Evolutionary conservation across 2,888 invertebrate species (phyloP).

Genomic region (Eupithecia exiguata): DNA sequence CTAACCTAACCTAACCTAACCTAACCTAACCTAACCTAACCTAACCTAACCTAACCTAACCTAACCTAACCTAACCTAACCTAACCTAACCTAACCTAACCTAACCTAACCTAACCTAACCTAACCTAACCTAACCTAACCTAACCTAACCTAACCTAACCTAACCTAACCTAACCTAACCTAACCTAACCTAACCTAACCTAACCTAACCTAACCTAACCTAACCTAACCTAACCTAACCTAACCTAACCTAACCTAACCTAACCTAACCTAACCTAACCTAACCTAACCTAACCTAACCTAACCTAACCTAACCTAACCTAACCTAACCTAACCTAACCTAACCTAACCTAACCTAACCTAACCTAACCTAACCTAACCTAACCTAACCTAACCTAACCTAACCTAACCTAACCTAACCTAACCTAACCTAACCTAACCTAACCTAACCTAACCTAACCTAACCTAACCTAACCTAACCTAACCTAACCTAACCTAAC

Average conservation of each 20-base stretch:
- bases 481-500: constrained; percentile 32
- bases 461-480: constrained; percentile 35
- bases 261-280: constrained; percentile 43
- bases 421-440: constrained; percentile 33
- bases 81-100: constrained; percentile 41
- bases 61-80: constrained; percentile 32
- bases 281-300: constrained; percentile 39
- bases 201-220: constrained; percentile 45
- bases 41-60: constrained; percentile 42
- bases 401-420: constrained; percentile 31
- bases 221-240: constrained; percentile 42
- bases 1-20: constrained; percentile 27
- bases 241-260: constrained; percentile 43
- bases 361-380: constrained; percentile 30
- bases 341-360: constrained; percentile 28
- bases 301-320: constrained; percentile 39
- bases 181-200: constrained; percentile 41
- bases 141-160: constrained; percentile 42
- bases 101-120: constrained; percentile 43
- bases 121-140: constrained; percentile 42
- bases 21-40: constrained; percentile 32
- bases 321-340: constrained; percentile 29
- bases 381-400: constrained; percentile 31
- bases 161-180: constrained; percentile 43
- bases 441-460: constrained; percentile 35